A percentile compares a stretch with the other conserved stretches of the same genome.
These are phyloP conservation scores for Colinus virginianus DNA, from an alignment of 2,113 vertebrate species.

Conservation along the genomic window DNA sequence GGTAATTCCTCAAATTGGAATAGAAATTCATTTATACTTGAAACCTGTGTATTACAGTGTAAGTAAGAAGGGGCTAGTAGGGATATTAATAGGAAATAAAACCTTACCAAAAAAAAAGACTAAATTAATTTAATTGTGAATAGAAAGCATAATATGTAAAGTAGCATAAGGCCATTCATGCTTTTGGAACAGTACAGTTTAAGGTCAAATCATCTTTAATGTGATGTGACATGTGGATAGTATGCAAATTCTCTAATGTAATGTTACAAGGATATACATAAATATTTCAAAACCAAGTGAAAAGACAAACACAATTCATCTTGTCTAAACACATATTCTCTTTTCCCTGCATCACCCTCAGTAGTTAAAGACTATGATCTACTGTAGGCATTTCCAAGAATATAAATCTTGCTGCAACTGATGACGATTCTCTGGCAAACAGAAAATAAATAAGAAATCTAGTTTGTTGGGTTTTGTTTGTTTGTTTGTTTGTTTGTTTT, in stretches of 20 bases:
- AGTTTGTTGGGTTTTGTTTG: background rate
- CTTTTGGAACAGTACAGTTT: background rate
- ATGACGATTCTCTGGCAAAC: background rate
- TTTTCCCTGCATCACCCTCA: constrained; percentile 35
- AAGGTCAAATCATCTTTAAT: constrained; percentile 57
- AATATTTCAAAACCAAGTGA: constrained; percentile 62
- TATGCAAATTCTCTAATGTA: constrained; percentile 50
- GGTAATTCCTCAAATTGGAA: background rate
- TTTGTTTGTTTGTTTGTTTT: background rate
- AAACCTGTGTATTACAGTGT: background rate
- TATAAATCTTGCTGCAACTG: constrained; percentile 66
- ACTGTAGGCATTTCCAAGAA: constrained; percentile 25
- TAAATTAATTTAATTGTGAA: background rate
- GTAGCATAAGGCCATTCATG: background rate
- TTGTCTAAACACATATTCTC: constrained; percentile 59
- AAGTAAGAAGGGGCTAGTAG: background rate
- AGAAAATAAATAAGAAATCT: background rate
- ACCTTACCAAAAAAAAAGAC: background rate
- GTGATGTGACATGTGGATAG: background rate
- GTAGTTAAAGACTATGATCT: constrained; percentile 48
- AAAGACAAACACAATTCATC: constrained; percentile 59
- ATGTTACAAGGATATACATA: constrained; percentile 47
- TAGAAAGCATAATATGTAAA: background rate
- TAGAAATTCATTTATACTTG: background rate
- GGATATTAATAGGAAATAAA: background rate